These are phyloP conservation scores for Alosa sapidissima DNA, from an alignment of 2,797 vertebrate genomes.

Conservation along the genomic window DNA sequence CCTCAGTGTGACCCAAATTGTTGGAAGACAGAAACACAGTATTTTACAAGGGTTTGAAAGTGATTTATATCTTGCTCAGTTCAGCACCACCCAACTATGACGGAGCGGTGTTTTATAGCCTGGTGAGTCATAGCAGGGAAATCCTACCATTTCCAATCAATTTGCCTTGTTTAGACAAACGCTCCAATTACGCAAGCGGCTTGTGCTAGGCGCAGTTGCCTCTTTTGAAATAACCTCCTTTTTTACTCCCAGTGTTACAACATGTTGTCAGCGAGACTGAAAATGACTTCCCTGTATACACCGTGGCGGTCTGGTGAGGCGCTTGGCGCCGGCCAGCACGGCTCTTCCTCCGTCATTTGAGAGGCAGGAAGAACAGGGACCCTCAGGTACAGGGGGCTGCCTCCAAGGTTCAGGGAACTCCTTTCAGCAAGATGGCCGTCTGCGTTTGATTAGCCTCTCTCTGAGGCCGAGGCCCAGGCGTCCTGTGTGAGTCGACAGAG, in stretches of 20 bases:
- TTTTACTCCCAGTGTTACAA: not conserved
- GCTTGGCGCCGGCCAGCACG: not conserved
- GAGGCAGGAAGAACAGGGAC: slow-evolving; percentile 2
- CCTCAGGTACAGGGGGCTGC: not conserved
- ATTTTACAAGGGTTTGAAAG: not conserved
- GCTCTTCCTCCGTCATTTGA: not conserved
- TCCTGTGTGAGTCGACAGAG: not conserved
- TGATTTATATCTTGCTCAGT: not conserved
- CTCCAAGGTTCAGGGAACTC: slow-evolving; percentile 11
- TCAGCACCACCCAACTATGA: not conserved
- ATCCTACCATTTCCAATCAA: slow-evolving; percentile 16
- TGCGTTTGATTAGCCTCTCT: slow-evolving; percentile 3
- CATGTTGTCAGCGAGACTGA: not conserved
- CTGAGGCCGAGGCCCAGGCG: not conserved
- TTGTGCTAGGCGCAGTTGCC: not conserved
- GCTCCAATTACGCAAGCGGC: not conserved
- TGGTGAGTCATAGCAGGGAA: not conserved
- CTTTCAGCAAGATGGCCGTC: slow-evolving; percentile 11
- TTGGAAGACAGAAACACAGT: not conserved
- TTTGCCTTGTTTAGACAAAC: slow-evolving; percentile 15
- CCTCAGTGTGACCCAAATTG: not conserved
- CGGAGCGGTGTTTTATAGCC: slow-evolving; percentile 2
- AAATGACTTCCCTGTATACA: not conserved
- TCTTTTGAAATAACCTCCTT: not conserved
- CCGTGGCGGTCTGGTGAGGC: not conserved